These are phyloP conservation scores for Lycopodina hypogea DNA, from an alignment of 37 sponge, comb jelly and placozoan genomes.

Conservation along the genomic window DNA sequence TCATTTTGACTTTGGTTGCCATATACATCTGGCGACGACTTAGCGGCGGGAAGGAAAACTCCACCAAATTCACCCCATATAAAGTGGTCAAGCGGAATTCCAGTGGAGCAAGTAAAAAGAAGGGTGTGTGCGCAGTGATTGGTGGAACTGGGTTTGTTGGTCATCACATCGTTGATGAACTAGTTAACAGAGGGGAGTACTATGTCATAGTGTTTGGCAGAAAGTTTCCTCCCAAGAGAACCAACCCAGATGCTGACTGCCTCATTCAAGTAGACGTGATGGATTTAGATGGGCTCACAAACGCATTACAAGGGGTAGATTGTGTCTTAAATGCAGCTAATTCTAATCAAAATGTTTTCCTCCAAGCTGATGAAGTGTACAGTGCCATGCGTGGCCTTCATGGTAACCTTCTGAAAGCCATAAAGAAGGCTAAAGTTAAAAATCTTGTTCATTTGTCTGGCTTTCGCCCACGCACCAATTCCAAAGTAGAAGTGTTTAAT, in stretches of 20 bases:
- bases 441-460: conserved; percentile 48
- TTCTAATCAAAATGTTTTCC: conserved; percentile 52
- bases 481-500: neutral
- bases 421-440: conserved; percentile 49
- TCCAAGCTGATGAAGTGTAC: conserved; percentile 41
- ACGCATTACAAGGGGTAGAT: conserved; percentile 63
- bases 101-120: conserved; percentile 11
- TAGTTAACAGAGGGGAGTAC: conserved; percentile 35
- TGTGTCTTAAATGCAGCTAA: conserved; percentile 56
- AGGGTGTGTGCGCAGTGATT: conserved; percentile 64
- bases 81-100: conserved; percentile 48
- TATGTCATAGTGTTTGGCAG: conserved; percentile 70
- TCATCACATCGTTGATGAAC: conserved; percentile 58
- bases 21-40: conserved; percentile 12
- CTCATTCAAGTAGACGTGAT: conserved; percentile 68
- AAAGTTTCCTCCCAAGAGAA: conserved; percentile 34
- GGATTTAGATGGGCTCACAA: conserved; percentile 59
- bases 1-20: conserved; percentile 8
- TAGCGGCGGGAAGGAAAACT: neutral
- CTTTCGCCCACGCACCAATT: neutral
- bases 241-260: conserved; percentile 52
- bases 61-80: conserved; percentile 24
- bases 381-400: conserved; percentile 33
- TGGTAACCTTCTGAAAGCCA: conserved; percentile 42
- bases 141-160: conserved; percentile 77